Evolutionary conservation across 1,140 invertebrate species (phyloP).

Genomic region (Gryon sp.): DNA sequence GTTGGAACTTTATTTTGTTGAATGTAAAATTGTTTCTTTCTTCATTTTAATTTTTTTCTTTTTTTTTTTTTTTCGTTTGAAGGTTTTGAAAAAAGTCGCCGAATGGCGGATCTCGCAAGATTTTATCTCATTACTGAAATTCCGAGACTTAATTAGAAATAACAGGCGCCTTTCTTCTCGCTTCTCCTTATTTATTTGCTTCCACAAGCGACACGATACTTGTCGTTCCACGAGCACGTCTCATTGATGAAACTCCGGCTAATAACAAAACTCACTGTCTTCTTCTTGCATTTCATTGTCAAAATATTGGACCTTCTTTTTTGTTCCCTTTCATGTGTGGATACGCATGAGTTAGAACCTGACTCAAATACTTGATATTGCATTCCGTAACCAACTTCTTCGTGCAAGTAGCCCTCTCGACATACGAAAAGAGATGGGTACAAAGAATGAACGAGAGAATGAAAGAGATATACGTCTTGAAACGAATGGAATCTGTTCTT

Average conservation of each 20-base stretch:
- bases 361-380: conserved; percentile 64
- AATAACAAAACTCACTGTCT: conserved; percentile 36
- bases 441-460: no score
- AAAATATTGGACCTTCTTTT: conserved; percentile 20
- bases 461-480: conserved; percentile 48
- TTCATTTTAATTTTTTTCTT: conserved; percentile 4
- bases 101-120: conserved; percentile 16
- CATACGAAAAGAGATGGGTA: conserved; percentile 19
- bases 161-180: conserved; percentile 62
- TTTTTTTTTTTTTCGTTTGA: neutral
- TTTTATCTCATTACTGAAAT: conserved; percentile 63
- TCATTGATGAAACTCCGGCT: conserved; percentile 42
- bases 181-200: conserved; percentile 49
- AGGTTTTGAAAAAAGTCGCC: neutral
- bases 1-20: no score
- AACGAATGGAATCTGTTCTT: conserved; percentile 70
- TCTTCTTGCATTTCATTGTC: conserved; percentile 49
- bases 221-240: conserved; percentile 31
- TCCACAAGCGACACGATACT: conserved; percentile 22
- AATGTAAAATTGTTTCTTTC: no score
- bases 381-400: conserved; percentile 73
- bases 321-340: neutral
- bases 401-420: conserved; percentile 63
- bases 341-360: conserved; percentile 67
- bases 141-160: conserved; percentile 65